Percentiles rank a stretch among this genome's conserved stretches.
These are phyloP conservation scores for Turritopsis dohrnii DNA, from an alignment of 30 jellyfish, hydroid and myxozoan species.

Conservation along the genomic window DNA sequence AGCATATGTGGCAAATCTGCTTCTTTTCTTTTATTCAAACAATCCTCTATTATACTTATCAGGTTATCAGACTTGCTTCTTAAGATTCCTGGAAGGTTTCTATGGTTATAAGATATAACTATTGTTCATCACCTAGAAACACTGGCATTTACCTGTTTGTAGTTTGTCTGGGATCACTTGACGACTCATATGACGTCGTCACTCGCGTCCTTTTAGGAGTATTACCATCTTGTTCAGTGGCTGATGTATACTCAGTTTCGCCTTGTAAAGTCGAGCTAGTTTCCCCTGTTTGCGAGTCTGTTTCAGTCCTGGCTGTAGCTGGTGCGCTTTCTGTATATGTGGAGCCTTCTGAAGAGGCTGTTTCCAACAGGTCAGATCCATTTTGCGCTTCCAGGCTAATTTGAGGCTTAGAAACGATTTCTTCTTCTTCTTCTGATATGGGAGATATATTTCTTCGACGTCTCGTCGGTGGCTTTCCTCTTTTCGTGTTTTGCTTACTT, in stretches of 20 bases:
- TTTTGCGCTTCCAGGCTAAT: conserved; percentile 80
- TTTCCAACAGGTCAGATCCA: conserved; percentile 68
- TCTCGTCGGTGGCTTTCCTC: conserved; percentile 33
- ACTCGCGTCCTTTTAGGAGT: neutral
- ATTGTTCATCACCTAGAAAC: neutral
- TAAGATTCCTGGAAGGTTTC: neutral
- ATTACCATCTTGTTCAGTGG: neutral
- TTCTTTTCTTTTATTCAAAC: neutral
- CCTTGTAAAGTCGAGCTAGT: neutral
- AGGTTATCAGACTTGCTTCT: too few relatives aligned
- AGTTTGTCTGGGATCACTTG: conserved; percentile 9
- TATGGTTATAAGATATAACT: neutral
- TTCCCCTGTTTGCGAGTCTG: neutral
- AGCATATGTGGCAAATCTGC: neutral
- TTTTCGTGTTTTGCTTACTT: conserved; percentile 59
- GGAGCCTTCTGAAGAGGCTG: conserved; percentile 50
- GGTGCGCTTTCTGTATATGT: conserved; percentile 25
- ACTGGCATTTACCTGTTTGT: neutral
- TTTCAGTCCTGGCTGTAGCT: neutral
- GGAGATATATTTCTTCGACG: conserved; percentile 78
- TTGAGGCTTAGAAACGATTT: conserved; percentile 40
- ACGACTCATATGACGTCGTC: conserved; percentile 3
- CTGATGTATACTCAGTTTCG: neutral
- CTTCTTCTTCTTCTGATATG: conserved; percentile 68
- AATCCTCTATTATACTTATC: too few relatives aligned